Conservation (phyloP, 2,797 vertebrate genomes). For the Aulostomus chinensis region DNA sequence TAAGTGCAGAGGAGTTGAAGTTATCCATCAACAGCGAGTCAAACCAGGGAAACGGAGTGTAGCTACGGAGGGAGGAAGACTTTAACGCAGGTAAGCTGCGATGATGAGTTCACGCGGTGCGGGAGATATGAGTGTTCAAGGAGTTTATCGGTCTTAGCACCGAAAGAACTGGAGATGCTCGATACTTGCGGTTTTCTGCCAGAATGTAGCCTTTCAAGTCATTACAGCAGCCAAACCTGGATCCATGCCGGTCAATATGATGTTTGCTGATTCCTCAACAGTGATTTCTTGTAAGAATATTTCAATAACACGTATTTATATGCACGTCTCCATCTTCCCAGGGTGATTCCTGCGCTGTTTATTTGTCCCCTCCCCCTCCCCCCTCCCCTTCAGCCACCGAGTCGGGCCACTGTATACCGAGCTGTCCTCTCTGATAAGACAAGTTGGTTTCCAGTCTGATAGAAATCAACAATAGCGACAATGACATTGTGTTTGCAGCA, state of each 20-base stretch:
- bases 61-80: slow-evolving; percentile 1
- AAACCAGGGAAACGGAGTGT: not conserved
- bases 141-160: not conserved
- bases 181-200: not conserved
- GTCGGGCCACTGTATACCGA: slow-evolving; percentile 36
- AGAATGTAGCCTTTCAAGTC: too few relatives aligned
- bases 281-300: too few relatives aligned
- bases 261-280: too few relatives aligned
- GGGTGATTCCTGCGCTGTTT: slow-evolving; percentile 6
- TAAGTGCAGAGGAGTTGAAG: not conserved
- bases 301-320: too few relatives aligned
- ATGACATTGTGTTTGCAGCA: slow-evolving; percentile 29
- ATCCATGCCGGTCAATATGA: too few relatives aligned
- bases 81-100: slow-evolving; percentile 41
- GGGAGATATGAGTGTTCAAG: not conserved
- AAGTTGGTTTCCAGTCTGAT: slow-evolving; percentile 50
- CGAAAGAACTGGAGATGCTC: slow-evolving; percentile 4
- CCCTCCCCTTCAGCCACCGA: slow-evolving; percentile 5
- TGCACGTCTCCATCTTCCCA: slow-evolving; percentile 17
- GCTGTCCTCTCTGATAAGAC: slow-evolving; percentile 50
- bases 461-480: slow-evolving; percentile 58
- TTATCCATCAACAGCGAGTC: slow-evolving; percentile 8
- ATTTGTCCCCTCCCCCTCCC: too few relatives aligned
- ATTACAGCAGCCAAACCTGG: too few relatives aligned
- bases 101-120: not conserved